Evolutionary conservation across 2,113 vertebrate genomes (phyloP), one percentile per base, ranked within the genome.

Genomic region (Aegithalos caudatus): DNA sequence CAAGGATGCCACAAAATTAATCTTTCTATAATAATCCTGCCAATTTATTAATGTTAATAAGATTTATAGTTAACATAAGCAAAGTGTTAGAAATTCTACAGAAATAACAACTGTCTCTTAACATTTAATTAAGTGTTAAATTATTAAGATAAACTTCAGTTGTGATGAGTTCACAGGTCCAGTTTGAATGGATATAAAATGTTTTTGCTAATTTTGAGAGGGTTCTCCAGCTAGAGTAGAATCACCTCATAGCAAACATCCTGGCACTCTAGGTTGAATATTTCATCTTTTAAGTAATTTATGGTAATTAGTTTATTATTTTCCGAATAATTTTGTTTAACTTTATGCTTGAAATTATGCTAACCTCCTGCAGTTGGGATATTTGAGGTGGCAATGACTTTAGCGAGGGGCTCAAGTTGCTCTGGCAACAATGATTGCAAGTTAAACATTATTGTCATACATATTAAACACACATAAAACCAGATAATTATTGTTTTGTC

Each of bases 1-100:
- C 17, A 23, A 94, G 81, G 84, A 47, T 92, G 80, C 76, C 81
- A 95, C 90, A 57, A 93, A 96, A 96, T 88, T 66, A 92, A 42
- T 65, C 31, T 84, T 84, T 92, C 72, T 72, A 35, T 81, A 95
- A 81, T 81, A 94, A 95, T 35, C 61, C 80, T 85, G 35, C 38
- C 81, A 93, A 89, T 81, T 85, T 81, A 25, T 79, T 88, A 42
- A 31, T 3, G 3, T 91, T 94, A 95, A 77, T 94, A 82, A 92
- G 64, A 94, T 91, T 81, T 93, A 86, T 37, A 16, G 12, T 70
- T 94, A 88, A 60, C 95, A 22, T 66, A 90, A 21, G 6, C 47
- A 40, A 38, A 58, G 78, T 81, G 28, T 78, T 77, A 94, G 56
- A n/a, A 93, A 94, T 90, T 66, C 67, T 78, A 74, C 56, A 65